Conservation (phyloP, 2,797 vertebrate genomes). For the Leptoclinus maculatus region DNA sequence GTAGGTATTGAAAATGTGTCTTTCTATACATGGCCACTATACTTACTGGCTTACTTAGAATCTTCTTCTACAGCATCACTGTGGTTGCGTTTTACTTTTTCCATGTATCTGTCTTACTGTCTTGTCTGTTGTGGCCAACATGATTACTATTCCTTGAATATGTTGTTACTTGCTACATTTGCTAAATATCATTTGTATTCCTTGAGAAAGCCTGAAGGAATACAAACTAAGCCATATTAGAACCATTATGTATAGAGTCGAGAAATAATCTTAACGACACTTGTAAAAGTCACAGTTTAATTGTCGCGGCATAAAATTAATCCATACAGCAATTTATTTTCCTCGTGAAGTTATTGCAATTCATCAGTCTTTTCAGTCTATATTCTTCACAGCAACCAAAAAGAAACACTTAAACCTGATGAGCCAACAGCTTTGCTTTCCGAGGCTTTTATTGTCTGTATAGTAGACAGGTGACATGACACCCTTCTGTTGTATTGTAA, state of each 20-base stretch:
- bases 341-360: constrained; percentile 36
- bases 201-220: background rate
- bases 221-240: constrained; percentile 1
- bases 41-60: background rate
- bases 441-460: constrained; percentile 34
- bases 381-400: constrained; percentile 35
- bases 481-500: constrained; percentile 28
- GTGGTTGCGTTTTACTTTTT: constrained; percentile 5
- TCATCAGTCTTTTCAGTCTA: constrained; percentile 23
- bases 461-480: constrained; percentile 8
- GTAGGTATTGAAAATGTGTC: background rate
- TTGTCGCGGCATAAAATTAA: constrained; percentile 36
- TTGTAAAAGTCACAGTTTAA: constrained; percentile 53
- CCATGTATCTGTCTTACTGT: background rate
- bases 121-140: background rate
- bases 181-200: background rate
- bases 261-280: constrained; percentile 17
- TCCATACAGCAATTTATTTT: constrained; percentile 45
- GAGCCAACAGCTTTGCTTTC: constrained; percentile 47
- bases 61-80: constrained; percentile 1
- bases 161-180: background rate
- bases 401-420: constrained; percentile 40
- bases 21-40: background rate
- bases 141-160: background rate
- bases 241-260: constrained; percentile 1